Evolutionary conservation across 2,888 invertebrate genomes (phyloP).

Genomic region (Amorpha juglandis): DNA sequence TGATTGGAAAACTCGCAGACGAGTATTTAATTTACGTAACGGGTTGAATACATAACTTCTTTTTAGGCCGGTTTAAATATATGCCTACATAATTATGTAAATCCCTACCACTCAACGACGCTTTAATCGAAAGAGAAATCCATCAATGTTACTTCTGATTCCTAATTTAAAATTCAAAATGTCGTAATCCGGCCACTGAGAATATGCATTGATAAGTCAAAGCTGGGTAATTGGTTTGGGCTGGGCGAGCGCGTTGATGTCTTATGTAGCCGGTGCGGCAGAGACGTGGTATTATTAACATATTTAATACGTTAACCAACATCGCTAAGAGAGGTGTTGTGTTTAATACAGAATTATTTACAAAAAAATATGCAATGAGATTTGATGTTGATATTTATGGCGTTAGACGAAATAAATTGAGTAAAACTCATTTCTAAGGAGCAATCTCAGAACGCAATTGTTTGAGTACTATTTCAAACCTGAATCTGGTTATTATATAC

Average conservation of each 20-base stretch:
- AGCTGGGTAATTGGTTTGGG: constrained; percentile 18
- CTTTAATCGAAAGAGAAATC: background rate
- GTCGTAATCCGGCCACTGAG: background rate
- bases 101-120: too few species aligned
- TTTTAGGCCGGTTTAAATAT: too few species aligned
- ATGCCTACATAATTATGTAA: too few species aligned
- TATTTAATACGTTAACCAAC: constrained; percentile 25
- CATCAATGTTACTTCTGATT: constrained; percentile 2
- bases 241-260: constrained; percentile 68
- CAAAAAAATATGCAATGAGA: background rate
- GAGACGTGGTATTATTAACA: constrained; percentile 19
- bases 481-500: background rate
- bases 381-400: background rate
- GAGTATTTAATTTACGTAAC: too few species aligned
- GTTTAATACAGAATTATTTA: background rate
- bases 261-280: constrained; percentile 54
- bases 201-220: constrained; percentile 8
- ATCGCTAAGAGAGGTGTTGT: constrained; percentile 1
- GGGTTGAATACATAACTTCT: too few species aligned
- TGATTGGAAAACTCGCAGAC: too few species aligned
- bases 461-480: background rate
- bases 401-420: too few species aligned
- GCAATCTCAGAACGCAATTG: too few species aligned
- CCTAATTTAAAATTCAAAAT: constrained; percentile 19
- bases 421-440: too few species aligned